phyloP scores from a whole-genome alignment of 2,888 invertebrate genomes.

The Drosophila engyochracea region DNA sequence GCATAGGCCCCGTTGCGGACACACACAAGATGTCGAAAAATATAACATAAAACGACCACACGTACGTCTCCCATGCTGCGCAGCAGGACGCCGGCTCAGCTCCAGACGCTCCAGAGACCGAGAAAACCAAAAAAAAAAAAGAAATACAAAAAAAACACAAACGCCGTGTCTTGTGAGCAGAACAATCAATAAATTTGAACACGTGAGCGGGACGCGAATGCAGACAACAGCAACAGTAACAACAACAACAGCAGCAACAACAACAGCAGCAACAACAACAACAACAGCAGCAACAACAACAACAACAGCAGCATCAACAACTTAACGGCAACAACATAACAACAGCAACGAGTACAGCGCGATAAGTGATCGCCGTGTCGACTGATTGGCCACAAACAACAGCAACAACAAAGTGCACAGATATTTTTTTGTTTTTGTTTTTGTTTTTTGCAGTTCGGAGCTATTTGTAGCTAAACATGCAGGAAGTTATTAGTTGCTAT shows the following conservation, averaged over 20 bases:
- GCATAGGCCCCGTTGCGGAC: slow-evolving; percentile 60
- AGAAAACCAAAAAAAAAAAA: slow-evolving; percentile 22
- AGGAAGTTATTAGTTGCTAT: slow-evolving; percentile 36
- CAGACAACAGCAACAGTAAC: slow-evolving; percentile 55
- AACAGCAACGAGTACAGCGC: slow-evolving; percentile 48
- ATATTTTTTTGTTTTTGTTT: not conserved
- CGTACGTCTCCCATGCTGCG: slow-evolving; percentile 84
- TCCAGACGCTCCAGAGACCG: slow-evolving; percentile 32
- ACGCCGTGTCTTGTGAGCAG: slow-evolving; percentile 77
- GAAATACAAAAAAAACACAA: slow-evolving; percentile 42
- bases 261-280: slow-evolving; percentile 42
- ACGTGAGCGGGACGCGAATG: slow-evolving; percentile 84
- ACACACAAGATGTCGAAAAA: slow-evolving; percentile 79
- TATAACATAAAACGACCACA: slow-evolving; percentile 84
- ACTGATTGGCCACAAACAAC: slow-evolving; percentile 72
- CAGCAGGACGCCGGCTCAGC: slow-evolving; percentile 82
- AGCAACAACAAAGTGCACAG: slow-evolving; percentile 43
- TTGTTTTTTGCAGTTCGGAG: not conserved
- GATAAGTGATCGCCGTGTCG: slow-evolving; percentile 78
- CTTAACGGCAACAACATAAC: slow-evolving; percentile 17
- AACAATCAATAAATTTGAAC: slow-evolving; percentile 86
- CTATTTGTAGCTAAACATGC: slow-evolving; percentile 13
- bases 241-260: slow-evolving; percentile 22
- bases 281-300: slow-evolving; percentile 22
- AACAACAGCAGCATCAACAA: slow-evolving; percentile 34